Base-by-base conservation (phyloP, 2,888 invertebrate genomes). In the Seira sanloemensis region DNA sequence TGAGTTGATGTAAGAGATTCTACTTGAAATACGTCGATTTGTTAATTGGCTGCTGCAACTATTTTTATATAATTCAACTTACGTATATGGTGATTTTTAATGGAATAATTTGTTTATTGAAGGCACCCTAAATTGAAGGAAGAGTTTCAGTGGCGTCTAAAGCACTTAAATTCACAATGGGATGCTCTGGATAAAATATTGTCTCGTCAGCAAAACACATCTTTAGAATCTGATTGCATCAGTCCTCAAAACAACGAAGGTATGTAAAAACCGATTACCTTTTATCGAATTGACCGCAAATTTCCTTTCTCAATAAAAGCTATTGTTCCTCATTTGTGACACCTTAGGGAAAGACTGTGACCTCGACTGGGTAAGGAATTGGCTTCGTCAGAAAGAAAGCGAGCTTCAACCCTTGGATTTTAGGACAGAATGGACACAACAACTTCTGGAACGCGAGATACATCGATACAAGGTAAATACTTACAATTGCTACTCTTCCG, bases 81-180 rank as follows among this genome's bases (percentile, higher is more conserved):
- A n/a, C n/a, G n/a, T n/a, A n/a, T n/a, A n/a, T n/a, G n/a, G n/a
- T 4, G 37, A 12, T 37, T 37, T 37, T 37, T 50, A 50, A 50
- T 50, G 50, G 12, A 2, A n/a, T 4, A 16, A 9, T 67, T 18
- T 23, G 18, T 71, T 27, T 58, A 21, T 79, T 71, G 16, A 25
- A 88, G 89, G 12, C 84, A 86, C 72, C 87, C 89, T 2, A 82
- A 84, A 58, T 74, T 88, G 76, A 89, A 88, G 68, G 89, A 89
- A 86, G 89, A 89, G 62, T 87, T 88, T 80, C 87, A 87, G 18
- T 89, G 89, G 89, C 84, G 89, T 82, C 65, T 88, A 72, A 88
- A 88, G 67, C 89, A 89, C 78, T 75, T 89, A 66, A 89, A 89
- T 72, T 89, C 89, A 16, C 89, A 89, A 27, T 89, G 89, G 89